A percentile compares a stretch with the other conserved stretches of the same genome.
Conservation (phyloP, 2,113 vertebrate species). For the Aphelocoma coerulescens region DNA sequence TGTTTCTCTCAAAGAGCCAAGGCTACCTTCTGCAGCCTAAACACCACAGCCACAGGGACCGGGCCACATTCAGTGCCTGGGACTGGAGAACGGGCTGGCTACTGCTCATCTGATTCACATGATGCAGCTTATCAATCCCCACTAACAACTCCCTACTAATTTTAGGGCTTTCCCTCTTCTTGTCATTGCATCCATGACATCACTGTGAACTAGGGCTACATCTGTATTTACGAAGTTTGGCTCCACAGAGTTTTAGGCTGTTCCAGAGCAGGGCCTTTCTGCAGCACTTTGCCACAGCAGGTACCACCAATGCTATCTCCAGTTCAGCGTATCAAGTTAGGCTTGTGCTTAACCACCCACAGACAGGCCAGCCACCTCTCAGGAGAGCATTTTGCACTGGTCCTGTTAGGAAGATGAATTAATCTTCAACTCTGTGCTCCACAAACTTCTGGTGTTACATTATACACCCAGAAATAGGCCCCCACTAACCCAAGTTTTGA, state of each 20-base stretch:
- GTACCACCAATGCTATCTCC: neutral
- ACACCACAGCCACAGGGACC: neutral
- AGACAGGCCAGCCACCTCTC: neutral
- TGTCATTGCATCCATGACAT: no score
- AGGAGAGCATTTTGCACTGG: neutral
- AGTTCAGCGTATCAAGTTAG: neutral
- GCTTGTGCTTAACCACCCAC: neutral
- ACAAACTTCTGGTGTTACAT: neutral
- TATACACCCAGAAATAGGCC: neutral
- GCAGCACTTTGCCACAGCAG: neutral
- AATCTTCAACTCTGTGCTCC: neutral
- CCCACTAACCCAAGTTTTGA: neutral
- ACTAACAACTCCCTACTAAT: neutral
- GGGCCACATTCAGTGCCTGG: neutral
- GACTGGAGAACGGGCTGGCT: neutral
- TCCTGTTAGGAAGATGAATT: neutral
- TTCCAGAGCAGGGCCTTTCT: neutral
- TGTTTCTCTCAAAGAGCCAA: neutral
- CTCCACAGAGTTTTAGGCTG: neutral
- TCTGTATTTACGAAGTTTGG: neutral
- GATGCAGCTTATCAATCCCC: neutral
- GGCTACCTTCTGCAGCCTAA: neutral
- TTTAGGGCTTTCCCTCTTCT: neutral
- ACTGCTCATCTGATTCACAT: neutral
- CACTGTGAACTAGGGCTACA: neutral